phyloP scores from a whole-genome alignment of 2,797 vertebrate genomes.

The Leucoraja ocellata region DNA sequence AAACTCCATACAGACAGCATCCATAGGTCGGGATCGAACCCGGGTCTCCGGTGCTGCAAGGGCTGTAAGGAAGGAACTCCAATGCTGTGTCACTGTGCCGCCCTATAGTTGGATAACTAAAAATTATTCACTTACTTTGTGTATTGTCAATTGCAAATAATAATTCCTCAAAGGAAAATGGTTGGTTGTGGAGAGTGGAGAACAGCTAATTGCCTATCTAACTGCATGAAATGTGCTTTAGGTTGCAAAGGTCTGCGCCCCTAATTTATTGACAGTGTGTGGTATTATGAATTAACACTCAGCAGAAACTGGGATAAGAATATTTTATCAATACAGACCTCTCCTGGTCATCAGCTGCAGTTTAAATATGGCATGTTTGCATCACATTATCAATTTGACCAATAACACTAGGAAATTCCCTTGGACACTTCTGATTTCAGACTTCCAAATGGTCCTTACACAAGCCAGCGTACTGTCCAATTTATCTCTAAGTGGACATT shows the following conservation, averaged over 20 bases:
- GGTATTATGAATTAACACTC: background rate
- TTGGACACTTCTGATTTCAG: too few species aligned
- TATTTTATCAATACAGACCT: background rate
- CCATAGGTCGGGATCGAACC: too few species aligned
- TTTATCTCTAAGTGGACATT: too few species aligned
- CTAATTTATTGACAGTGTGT: background rate
- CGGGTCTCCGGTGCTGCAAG: too few species aligned
- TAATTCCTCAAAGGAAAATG: background rate
- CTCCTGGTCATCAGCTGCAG: background rate
- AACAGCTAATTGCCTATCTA: background rate
- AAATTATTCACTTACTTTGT: background rate
- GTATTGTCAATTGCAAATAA: background rate
- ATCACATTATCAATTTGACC: background rate
- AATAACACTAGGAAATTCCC: background rate
- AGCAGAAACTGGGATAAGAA: background rate
- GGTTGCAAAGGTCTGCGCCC: background rate
- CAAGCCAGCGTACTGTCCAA: too few species aligned
- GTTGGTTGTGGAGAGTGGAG: background rate
- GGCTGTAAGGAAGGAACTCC: too few species aligned
- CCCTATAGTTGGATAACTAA: background rate
- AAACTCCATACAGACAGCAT: too few species aligned
- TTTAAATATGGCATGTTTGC: background rate
- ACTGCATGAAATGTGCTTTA: background rate
- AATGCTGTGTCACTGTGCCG: too few species aligned
- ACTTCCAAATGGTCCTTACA: too few species aligned